These are phyloP conservation scores for Trichonephila clavata DNA, from an alignment of 1,140 invertebrate species.

Conservation along the genomic window DNA sequence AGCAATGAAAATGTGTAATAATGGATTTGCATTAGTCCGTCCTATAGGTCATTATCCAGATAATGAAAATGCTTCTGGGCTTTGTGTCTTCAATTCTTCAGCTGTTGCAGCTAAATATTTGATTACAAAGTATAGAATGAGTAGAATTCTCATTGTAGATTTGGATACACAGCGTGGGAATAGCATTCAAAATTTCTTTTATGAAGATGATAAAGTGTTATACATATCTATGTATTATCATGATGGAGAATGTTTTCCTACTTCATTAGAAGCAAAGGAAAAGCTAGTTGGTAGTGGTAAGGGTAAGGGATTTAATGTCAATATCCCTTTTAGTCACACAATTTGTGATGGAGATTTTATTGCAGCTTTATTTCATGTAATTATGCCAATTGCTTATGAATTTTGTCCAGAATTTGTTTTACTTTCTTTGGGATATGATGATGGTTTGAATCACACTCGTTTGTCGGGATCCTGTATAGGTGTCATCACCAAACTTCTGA, in stretches of 20 bases:
- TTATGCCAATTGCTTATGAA: slow-evolving; percentile 95
- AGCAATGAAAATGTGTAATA: slow-evolving; percentile 84
- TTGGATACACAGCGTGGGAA: slow-evolving; percentile 98
- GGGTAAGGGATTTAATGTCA: slow-evolving; percentile 89
- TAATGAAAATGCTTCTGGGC: slow-evolving; percentile 87
- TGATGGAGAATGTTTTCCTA: slow-evolving; percentile 93
- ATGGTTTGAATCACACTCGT: slow-evolving; percentile 90
- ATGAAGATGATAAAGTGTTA: slow-evolving; percentile 87
- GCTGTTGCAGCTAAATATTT: slow-evolving; percentile 91
- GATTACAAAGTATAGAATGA: slow-evolving; percentile 84
- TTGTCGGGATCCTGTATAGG: slow-evolving; percentile 94
- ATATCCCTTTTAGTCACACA: slow-evolving; percentile 93
- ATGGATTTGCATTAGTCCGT: slow-evolving; percentile 90
- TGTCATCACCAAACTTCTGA: slow-evolving; percentile 93
- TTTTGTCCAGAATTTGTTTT: slow-evolving; percentile 94
- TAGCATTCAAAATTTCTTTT: slow-evolving; percentile 91
- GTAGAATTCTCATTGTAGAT: slow-evolving; percentile 91
- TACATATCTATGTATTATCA: slow-evolving; percentile 96
- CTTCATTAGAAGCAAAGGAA: slow-evolving; percentile 85
- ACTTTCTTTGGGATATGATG: slow-evolving; percentile 97
- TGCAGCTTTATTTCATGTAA: slow-evolving; percentile 91
- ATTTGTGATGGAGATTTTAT: slow-evolving; percentile 94
- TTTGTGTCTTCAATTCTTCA: slow-evolving; percentile 95
- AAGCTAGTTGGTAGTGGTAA: slow-evolving; percentile 86
- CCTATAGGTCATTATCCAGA: slow-evolving; percentile 95